Evolutionary conservation across 64 coral and sea anemone genomes (phyloP), one percentile per base, ranked within the genome.

Genomic region (Actinia tenebrosa): DNA sequence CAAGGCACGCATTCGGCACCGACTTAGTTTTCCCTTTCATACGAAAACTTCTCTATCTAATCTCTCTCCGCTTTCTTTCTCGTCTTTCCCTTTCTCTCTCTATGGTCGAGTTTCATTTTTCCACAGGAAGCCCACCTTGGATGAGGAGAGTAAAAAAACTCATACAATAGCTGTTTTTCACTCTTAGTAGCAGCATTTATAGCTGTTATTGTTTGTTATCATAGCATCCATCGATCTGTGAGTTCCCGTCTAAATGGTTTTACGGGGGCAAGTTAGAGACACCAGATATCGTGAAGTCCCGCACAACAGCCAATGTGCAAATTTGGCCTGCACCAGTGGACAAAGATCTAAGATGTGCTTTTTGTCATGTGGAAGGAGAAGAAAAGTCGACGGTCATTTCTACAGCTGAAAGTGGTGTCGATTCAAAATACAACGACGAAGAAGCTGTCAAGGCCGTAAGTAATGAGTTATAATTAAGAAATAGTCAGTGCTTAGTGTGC

Each of bases 281-380:
- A 15, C 86, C 71, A n/a, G 63, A 86, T 10, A 80, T 75, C 4
- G 90, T 95, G 0, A 78, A 83, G 18, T 43, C 53, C 56, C 90
- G 90, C 78, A 16, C 18, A 11, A 52, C 72, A 71, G 59, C 86
- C 18, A 69, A 84, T 44, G 84, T 95, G 43, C 66, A 80, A 47
- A 87, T 95, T 84, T 95, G 94, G 94, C 94, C 94, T 3, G 87
- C 90, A 46, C 37, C 7, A 64, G 37, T 14, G 16, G 18, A 47
- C 53, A 53, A 56, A 83, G 75, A 89, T 79, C 15, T 92, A n/a
- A 91, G 90, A 7, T 64, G 89, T 80, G 90, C 82, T 6, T 95
- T 95, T 80, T 95, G 94, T 62, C 87, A 95, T 64, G 90, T 95
- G 16, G 90, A 95, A 87, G 94, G 94, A 10, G 62, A 84, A 9